These are phyloP conservation scores for Holothuria leucospilota DNA, from an alignment of 53 echinoderm and acorn worm genomes.

Conservation along the genomic window DNA sequence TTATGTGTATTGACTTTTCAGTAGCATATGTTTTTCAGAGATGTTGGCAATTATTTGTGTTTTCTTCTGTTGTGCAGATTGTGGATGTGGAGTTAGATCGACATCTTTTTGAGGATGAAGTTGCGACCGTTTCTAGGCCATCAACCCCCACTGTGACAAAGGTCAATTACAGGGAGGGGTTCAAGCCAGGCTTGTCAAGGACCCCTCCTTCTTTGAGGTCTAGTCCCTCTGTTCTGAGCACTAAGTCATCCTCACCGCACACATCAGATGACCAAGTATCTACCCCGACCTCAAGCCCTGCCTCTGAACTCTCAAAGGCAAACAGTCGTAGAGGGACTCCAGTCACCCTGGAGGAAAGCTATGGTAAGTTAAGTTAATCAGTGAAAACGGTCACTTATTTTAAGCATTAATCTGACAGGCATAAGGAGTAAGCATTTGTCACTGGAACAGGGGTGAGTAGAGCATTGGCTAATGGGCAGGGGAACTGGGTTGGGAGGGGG, in stretches of 20 bases:
- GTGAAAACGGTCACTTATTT: too few relatives aligned
- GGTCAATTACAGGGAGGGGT: constrained; percentile 96
- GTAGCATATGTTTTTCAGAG: background rate
- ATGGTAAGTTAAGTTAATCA: background rate
- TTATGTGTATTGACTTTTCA: background rate
- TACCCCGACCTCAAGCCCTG: constrained; percentile 52
- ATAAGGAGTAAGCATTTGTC: too few relatives aligned
- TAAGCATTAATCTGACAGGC: too few relatives aligned
- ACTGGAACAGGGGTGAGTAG: too few relatives aligned
- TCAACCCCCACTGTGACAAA: constrained; percentile 93
- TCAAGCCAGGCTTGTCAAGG: constrained; percentile 76
- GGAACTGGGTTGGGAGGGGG: too few relatives aligned
- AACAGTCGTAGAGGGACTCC: constrained; percentile 20
- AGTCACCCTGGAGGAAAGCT: constrained; percentile 24
- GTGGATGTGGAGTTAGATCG: constrained; percentile 98
- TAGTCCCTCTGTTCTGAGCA: constrained; percentile 32
- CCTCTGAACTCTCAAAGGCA: constrained; percentile 16
- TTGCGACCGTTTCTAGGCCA: constrained; percentile 78
- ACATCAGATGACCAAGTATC: constrained; percentile 68
- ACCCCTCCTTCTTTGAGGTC: constrained; percentile 61
- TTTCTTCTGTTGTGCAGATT: constrained; percentile 57
- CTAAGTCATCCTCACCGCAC: constrained; percentile 41
- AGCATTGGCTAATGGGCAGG: too few relatives aligned
- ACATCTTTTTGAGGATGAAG: constrained; percentile 84
- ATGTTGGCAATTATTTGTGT: background rate